phyloP scores from a whole-genome alignment of 2,113 vertebrate genomes.

The Setophaga petechia region DNA sequence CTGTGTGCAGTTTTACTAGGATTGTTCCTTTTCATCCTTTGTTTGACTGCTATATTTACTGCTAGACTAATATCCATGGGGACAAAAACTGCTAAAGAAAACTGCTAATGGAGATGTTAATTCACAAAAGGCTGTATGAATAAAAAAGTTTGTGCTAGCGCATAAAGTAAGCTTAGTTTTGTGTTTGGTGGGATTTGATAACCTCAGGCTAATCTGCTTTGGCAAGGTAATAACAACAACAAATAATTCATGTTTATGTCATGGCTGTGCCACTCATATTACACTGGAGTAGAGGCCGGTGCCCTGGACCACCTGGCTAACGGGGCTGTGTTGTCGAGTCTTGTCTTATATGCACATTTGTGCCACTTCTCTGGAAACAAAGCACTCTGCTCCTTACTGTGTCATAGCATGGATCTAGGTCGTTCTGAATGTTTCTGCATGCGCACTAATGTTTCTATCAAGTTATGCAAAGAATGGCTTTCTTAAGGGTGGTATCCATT shows the following conservation, averaged over 20 bases:
- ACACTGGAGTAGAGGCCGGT: neutral
- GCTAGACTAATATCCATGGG: neutral
- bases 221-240: neutral
- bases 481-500: neutral
- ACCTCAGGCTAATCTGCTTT: neutral
- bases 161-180: neutral
- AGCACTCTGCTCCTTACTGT: neutral
- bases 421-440: neutral
- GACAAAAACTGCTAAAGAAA: neutral
- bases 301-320: neutral
- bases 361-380: neutral
- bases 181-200: neutral
- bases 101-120: neutral
- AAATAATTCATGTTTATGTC: neutral
- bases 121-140: neutral
- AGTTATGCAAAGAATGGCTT: neutral
- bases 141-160: neutral
- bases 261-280: neutral
- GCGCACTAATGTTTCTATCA: neutral
- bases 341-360: neutral
- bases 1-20: conserved; percentile 13
- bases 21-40: conserved; percentile 25
- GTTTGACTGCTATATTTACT: conserved; percentile 20
- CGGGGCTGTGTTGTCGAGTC: rapidly evolving
- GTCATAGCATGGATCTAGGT: neutral